phyloP scores from a whole-genome alignment of 2,888 invertebrate species.

The Drosophila fulvimacula region DNA sequence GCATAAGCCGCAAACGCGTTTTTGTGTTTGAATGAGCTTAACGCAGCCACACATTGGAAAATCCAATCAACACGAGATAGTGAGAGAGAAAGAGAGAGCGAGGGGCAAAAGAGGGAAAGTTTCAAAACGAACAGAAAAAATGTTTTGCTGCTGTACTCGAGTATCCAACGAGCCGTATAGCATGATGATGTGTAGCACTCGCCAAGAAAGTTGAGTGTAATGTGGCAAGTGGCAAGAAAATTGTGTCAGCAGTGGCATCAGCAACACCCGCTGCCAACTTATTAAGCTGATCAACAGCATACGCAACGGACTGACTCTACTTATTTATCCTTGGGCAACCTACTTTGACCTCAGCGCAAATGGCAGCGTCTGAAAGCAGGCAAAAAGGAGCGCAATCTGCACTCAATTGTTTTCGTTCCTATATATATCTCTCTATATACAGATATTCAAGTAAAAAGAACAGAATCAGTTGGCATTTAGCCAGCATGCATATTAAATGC shows the following conservation, averaged over 20 bases:
- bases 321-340: slow-evolving; percentile 38
- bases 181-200: slow-evolving; percentile 60
- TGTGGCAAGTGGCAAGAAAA: slow-evolving; percentile 48
- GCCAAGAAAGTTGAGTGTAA: slow-evolving; percentile 34
- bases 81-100: background rate
- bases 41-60: slow-evolving; percentile 45
- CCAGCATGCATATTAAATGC: slow-evolving; percentile 65
- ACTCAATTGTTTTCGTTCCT: slow-evolving; percentile 60
- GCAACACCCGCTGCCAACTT: slow-evolving; percentile 47
- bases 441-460: background rate
- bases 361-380: slow-evolving; percentile 58
- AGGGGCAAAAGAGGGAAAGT: slow-evolving; percentile 47
- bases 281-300: slow-evolving; percentile 59
- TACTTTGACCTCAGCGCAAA: slow-evolving; percentile 33
- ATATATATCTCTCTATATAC: background rate
- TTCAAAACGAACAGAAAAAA: slow-evolving; percentile 49
- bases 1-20: slow-evolving; percentile 40
- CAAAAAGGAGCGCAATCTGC: slow-evolving; percentile 65
- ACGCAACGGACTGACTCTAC: slow-evolving; percentile 49
- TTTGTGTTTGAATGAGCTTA: slow-evolving; percentile 41
- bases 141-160: slow-evolving; percentile 62
- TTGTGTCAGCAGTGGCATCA: slow-evolving; percentile 58
- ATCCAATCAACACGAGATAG: slow-evolving; percentile 67
- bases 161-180: slow-evolving; percentile 68
- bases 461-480: slow-evolving; percentile 66